Evolutionary conservation across 2,797 vertebrate genomes (phyloP), one percentile per base, ranked within the genome.

Genomic region (Eleutherodactylus coqui): DNA sequence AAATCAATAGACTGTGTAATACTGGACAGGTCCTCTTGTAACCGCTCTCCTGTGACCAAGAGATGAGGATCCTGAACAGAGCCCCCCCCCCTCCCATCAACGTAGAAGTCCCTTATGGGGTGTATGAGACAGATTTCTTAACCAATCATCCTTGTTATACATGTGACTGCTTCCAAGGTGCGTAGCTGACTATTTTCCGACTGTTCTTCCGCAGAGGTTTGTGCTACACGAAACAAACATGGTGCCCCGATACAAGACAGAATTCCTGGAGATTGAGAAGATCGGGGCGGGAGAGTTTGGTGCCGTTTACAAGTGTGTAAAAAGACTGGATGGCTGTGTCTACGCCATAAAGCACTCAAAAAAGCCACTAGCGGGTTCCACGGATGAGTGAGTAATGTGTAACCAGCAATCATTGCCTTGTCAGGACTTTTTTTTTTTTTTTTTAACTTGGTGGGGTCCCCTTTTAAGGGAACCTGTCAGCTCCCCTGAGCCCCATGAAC

Each of bases 251-350:
- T 99, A 99, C 58, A 94, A 97, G 93, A 97, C 96, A 2, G 98
- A 99, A 91, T 99, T 99, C 91, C 92, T 99, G 91, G 97, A 99
- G 91, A 91, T 99, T 83, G 96, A 96, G 91, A 94, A 93, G 90
- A 97, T 99, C 10, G 98, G 98, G 1, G 94, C 95, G 82, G 98
- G 98, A 41, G 96, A 97, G 89, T 99, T 98, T 90, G 98, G 98
- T 73, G 93, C 96, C 0, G 98, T 99, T 88, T 97, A 96, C 92
- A 97, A 97, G 90, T 99, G 98, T 83, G 95, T 99, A 90, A 99
- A 99, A 93, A 95, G 97, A 88, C 94, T 99, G 86, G 98, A 99
- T 82, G 98, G 98, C 47, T 99, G 97, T 87, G 91, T 99, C 90
- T 99, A 99, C 21, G 98, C 98, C 90, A 96, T 99, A 87, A 99